Base-by-base conservation (phyloP, 2,113 vertebrate species). In the Eidolon helvum region DNA sequence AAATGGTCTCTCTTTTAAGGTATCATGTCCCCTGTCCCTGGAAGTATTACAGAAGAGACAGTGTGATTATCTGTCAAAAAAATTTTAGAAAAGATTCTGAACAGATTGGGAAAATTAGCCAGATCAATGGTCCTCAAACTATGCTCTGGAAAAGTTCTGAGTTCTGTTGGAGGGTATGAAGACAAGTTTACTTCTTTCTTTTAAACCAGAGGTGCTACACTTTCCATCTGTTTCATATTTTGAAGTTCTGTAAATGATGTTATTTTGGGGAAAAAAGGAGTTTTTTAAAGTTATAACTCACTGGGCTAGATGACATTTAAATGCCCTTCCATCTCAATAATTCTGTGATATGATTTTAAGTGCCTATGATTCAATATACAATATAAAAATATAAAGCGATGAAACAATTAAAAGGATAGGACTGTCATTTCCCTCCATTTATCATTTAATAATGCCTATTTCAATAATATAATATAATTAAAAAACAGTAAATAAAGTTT, bases 221-320 rank as follows among this genome's bases (percentile, higher is more conserved):
- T 75, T 92, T 55, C 35, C n/a, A 88, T 91, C 30, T 93, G 50
- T 35, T 88, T 97, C 69, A 22, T 72, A 80, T 83, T 88, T 82
- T 8, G 1, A n/a, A 4, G 16, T 90, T 77, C 21, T 21, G 19
- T 38, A 59, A 28, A 50, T 19, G 33, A 50, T 21, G 38, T 53
- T 35, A 82, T 80, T 93, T 92, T 28, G 59, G 28, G 10, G 11
- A n/a, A 40, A 43, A 72, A 30, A 78, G 40, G 0, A 24, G 3
- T 61, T 88, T 22, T 66, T 11, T 84, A 59, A 68, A 93, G 38
- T 84, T 71, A 38, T 80, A 95, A 90, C 3, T 78, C 53, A 50
- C 4, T 55, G 26, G 26, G 30, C 10, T 75, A 48, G 43, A 92
- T 90, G n/a, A 88, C 9, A 80, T 95, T 90, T 84, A 94, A 96